Evolutionary conservation across 1,140 invertebrate species (phyloP).

Genomic region (Eufriesea mexicana): DNA sequence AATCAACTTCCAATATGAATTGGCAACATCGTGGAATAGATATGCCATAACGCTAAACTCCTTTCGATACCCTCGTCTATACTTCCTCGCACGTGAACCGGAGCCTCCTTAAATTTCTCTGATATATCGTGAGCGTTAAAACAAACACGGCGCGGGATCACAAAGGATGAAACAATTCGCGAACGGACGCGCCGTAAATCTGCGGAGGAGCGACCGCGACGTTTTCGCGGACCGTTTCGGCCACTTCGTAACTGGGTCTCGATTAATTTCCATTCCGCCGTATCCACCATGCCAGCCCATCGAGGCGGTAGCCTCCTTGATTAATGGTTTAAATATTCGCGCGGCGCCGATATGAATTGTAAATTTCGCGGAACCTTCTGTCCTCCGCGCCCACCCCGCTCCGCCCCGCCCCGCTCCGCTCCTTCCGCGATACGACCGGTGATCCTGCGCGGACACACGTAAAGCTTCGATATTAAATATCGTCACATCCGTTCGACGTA

Average conservation of each 20-base stretch:
- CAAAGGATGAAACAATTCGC: neutral
- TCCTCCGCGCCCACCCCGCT: conserved; percentile 21
- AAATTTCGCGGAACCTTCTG: conserved; percentile 68
- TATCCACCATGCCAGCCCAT: conserved; percentile 49
- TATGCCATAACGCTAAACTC: no score
- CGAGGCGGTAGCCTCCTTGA: conserved; percentile 67
- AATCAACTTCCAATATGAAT: no score
- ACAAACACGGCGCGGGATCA: neutral
- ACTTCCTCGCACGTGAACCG: neutral
- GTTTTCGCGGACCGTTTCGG: conserved; percentile 42
- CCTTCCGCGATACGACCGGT: neutral
- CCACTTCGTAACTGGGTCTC: conserved; percentile 57
- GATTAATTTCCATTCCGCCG: conserved; percentile 72
- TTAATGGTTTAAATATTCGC: conserved; percentile 77
- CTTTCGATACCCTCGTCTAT: no score
- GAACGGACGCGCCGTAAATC: neutral
- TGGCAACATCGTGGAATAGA: no score
- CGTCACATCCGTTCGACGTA: neutral
- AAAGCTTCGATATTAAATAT: conserved; percentile 49
- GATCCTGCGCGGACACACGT: conserved; percentile 10
- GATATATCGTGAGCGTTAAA: no score
- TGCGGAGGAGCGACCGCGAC: conserved; percentile 26
- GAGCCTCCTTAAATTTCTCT: neutral
- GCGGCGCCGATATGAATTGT: conserved; percentile 74
- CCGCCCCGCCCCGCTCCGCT: neutral